Conservation (phyloP, 64 coral and sea anemone species). For the Pocillopora damicornis region DNA sequence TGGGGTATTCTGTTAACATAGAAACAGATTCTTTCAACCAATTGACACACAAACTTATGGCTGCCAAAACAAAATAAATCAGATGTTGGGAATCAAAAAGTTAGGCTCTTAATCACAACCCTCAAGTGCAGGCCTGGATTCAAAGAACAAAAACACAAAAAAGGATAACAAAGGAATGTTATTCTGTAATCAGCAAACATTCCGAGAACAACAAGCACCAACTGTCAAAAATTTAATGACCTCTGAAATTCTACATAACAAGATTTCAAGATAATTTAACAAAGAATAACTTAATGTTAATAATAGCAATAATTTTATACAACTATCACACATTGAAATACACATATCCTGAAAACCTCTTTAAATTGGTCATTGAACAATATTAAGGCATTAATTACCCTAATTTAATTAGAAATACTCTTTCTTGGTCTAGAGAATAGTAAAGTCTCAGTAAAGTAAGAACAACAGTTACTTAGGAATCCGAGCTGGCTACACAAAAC, state of each 20-base stretch:
- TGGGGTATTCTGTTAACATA: no score
- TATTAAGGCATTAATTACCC: not conserved
- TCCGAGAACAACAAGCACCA: not conserved
- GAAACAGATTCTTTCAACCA: no score
- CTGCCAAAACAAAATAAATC: no score
- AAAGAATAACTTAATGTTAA: slow-evolving; percentile 44
- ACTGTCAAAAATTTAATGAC: slow-evolving; percentile 45
- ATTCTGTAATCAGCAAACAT: not conserved
- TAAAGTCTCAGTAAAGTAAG: not conserved
- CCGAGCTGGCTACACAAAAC: not conserved
- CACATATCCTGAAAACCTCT: slow-evolving; percentile 33
- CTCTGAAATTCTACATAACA: slow-evolving; percentile 36
- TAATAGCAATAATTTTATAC: slow-evolving; percentile 23
- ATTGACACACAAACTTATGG: no score
- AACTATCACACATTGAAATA: slow-evolving; percentile 36
- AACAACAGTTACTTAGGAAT: not conserved
- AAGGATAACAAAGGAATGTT: no score
- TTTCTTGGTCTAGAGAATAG: not conserved
- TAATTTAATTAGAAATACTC: slow-evolving; percentile 25
- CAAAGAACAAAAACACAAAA: no score
- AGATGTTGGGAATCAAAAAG: no score
- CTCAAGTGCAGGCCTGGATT: no score
- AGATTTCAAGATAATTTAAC: slow-evolving; percentile 44
- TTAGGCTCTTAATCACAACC: no score
- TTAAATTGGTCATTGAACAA: slow-evolving; percentile 19